phyloP scores from a whole-genome alignment of 2,888 invertebrate species.

The Andricus quercusramuli region DNA sequence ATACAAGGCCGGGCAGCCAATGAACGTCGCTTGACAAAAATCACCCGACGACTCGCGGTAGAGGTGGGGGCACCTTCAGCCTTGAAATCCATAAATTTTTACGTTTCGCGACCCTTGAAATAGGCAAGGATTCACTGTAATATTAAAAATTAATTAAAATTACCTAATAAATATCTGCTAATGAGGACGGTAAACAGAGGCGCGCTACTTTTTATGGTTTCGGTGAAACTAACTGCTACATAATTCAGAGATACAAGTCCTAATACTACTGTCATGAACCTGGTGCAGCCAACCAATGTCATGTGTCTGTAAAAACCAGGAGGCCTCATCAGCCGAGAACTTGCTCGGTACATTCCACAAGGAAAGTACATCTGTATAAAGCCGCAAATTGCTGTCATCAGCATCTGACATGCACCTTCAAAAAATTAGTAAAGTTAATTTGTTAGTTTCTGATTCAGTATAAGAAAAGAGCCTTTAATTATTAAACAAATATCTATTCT shows the following conservation, averaged over 20 bases:
- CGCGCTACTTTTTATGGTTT: constrained; percentile 90
- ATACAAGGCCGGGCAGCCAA: no score
- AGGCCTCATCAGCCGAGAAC: constrained; percentile 81
- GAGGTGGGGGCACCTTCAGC: no score
- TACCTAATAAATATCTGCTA: constrained; percentile 83
- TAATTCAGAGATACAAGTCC: constrained; percentile 88
- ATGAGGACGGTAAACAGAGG: constrained; percentile 89
- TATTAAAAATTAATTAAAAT: constrained; percentile 50
- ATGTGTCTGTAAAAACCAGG: constrained; percentile 87
- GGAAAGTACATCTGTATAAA: constrained; percentile 87
- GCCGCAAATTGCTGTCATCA: constrained; percentile 87
- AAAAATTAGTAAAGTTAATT: constrained; percentile 48
- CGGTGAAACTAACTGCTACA: constrained; percentile 90
- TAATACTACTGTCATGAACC: constrained; percentile 87
- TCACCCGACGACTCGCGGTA: no score
- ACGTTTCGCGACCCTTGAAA: no score
- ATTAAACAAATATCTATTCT: no score
- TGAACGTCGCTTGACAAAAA: no score
- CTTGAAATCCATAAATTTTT: no score
- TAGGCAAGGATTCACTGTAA: background rate
- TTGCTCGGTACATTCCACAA: constrained; percentile 86
- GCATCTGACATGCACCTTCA: constrained; percentile 87
- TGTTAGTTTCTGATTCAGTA: constrained; percentile 18
- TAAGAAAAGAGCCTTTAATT: no score
- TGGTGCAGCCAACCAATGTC: constrained; percentile 86